Evolutionary conservation across 2,888 invertebrate species (phyloP).

Genomic region (Eupithecia insigniata): DNA sequence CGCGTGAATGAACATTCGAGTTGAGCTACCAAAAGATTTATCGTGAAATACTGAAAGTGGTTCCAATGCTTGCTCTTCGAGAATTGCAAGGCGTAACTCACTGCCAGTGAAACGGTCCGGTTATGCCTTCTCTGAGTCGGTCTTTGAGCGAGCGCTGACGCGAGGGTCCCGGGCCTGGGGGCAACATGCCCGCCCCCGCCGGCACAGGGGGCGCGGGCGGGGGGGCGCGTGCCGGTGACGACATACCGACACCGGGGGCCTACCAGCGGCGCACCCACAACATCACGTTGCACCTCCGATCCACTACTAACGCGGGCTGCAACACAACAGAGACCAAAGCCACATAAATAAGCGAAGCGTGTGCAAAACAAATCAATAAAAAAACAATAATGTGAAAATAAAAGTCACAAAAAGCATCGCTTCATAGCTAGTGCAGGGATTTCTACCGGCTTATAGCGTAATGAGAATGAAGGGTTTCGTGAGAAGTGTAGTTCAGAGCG

Average conservation of each 20-base stretch:
- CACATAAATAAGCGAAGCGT: conserved; percentile 78
- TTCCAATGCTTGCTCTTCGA: conserved; percentile 25
- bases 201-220: conserved; percentile 59
- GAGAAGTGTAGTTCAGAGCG: conserved; percentile 13
- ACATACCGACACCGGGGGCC: conserved; percentile 62
- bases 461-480: conserved; percentile 32
- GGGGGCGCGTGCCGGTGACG: conserved; percentile 75
- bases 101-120: conserved; percentile 92
- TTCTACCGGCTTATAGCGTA: conserved; percentile 26
- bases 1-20: not conserved
- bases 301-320: conserved; percentile 78
- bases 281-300: conserved; percentile 66
- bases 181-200: conserved; percentile 77
- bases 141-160: conserved; percentile 91
- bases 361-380: conserved; percentile 51
- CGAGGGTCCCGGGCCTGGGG: conserved; percentile 84
- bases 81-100: conserved; percentile 80
- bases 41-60: conserved; percentile 25
- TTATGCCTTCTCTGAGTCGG: conserved; percentile 90
- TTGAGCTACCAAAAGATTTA: conserved; percentile 1
- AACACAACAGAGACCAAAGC: conserved; percentile 79
- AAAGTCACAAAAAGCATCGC: conserved; percentile 47
- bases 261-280: conserved; percentile 59
- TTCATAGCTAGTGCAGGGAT: conserved; percentile 39
- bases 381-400: conserved; percentile 39